A percentile compares a stretch with the other conserved stretches of the same genome.
Evolutionary conservation across 2,113 vertebrate species (phyloP).

Genomic region (Aramus guarauna): DNA sequence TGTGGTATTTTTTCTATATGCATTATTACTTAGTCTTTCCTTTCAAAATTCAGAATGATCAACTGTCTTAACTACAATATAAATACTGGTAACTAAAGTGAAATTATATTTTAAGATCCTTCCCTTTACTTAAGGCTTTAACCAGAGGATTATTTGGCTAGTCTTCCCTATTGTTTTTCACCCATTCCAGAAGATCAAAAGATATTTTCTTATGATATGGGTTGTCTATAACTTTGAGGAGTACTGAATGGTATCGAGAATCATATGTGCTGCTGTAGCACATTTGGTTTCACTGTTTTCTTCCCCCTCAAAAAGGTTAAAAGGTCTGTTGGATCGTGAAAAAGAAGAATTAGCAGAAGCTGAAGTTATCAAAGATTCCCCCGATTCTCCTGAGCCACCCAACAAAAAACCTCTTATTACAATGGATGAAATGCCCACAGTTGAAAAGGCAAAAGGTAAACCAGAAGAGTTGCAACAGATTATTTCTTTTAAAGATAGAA

Average conservation of each 20-base stretch:
- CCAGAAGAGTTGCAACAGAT: background rate
- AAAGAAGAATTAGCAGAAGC: slow-evolving; percentile 89
- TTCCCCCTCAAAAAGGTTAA: slow-evolving; percentile 75
- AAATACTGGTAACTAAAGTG: background rate
- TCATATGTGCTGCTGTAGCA: background rate
- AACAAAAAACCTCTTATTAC: slow-evolving; percentile 93
- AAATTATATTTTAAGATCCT: background rate
- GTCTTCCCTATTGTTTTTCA: background rate
- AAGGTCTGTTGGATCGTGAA: slow-evolving; percentile 85
- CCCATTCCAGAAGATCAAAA: background rate
- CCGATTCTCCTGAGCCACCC: slow-evolving; percentile 94
- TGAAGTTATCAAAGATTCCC: slow-evolving; percentile 96
- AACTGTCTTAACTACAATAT: background rate
- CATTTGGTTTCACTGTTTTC: background rate
- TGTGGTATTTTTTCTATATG: background rate
- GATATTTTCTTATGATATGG: background rate
- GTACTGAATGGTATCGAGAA: background rate
- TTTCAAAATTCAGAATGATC: background rate
- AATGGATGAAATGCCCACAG: slow-evolving; percentile 81
- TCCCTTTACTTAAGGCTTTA: background rate
- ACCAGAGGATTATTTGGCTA: background rate
- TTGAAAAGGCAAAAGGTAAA: slow-evolving; percentile 92
- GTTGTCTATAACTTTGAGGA: background rate
- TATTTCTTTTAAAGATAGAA: background rate
- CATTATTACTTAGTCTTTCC: background rate